phyloP scores from a whole-genome alignment of 2,888 invertebrate species.

The Agrochola circellaris region DNA sequence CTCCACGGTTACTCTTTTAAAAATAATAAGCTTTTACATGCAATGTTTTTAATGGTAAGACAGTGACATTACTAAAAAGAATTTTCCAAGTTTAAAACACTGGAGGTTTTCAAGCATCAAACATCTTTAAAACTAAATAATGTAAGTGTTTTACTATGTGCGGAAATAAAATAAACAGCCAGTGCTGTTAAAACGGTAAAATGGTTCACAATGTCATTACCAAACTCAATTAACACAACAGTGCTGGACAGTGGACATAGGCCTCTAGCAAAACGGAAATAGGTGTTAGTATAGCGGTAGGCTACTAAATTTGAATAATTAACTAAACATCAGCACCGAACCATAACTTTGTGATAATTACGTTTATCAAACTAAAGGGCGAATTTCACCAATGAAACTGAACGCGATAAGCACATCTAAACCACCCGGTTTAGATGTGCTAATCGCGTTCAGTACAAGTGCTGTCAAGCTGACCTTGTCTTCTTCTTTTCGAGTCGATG shows the following conservation, averaged over 20 bases:
- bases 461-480: too few relatives aligned
- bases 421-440: too few relatives aligned
- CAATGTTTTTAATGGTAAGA: background rate
- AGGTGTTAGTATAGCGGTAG: background rate
- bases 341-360: background rate
- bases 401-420: too few relatives aligned
- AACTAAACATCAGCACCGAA: background rate
- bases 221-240: constrained; percentile 34
- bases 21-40: background rate
- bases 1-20: background rate
- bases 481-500: too few relatives aligned
- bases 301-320: background rate
- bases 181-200: constrained; percentile 32
- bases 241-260: background rate
- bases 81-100: background rate
- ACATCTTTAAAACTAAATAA: background rate
- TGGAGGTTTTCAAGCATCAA: background rate
- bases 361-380: background rate
- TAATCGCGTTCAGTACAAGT: too few relatives aligned
- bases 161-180: background rate
- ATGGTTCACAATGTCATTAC: constrained; percentile 19
- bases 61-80: background rate
- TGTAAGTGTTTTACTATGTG: background rate
- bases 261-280: background rate
- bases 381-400: background rate